Percentiles rank a stretch among this genome's conserved stretches.
Evolutionary conservation across 2,888 invertebrate species (phyloP).

Genomic region (Plutella xylostella): DNA sequence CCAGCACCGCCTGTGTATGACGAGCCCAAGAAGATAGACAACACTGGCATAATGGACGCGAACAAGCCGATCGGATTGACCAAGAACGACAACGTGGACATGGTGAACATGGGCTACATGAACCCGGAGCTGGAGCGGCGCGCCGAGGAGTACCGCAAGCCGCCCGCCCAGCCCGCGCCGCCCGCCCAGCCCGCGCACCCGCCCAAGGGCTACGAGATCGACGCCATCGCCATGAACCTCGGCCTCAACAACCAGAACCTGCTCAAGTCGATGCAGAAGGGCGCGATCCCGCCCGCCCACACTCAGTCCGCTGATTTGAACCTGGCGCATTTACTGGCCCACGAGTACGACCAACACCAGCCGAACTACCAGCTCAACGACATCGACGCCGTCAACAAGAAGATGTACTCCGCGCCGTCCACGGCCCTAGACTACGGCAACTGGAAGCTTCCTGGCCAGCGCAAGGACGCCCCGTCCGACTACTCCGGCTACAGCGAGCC

Average conservation of each 20-base stretch:
- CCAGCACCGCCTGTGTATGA: slow-evolving; percentile 15
- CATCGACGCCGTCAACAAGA: slow-evolving; percentile 57
- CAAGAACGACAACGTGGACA: slow-evolving; percentile 52
- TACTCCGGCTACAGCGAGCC: slow-evolving; percentile 43
- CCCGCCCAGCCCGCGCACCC: slow-evolving; percentile 30
- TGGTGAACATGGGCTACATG: slow-evolving; percentile 64
- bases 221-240: slow-evolving; percentile 54
- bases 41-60: slow-evolving; percentile 26
- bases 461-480: slow-evolving; percentile 49
- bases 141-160: slow-evolving; percentile 24
- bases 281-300: slow-evolving; percentile 44
- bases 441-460: slow-evolving; percentile 51
- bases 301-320: slow-evolving; percentile 22
- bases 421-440: slow-evolving; percentile 54
- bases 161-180: slow-evolving; percentile 33
- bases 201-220: slow-evolving; percentile 51
- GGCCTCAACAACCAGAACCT: too few relatives aligned
- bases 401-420: slow-evolving; percentile 41
- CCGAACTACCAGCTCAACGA: slow-evolving; percentile 53
- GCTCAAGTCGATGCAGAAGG: slow-evolving; percentile 39
- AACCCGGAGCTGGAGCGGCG: slow-evolving; percentile 45
- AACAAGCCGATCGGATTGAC: slow-evolving; percentile 32
- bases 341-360: slow-evolving; percentile 42
- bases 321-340: not conserved
- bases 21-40: slow-evolving; percentile 7